Conservation (phyloP, 2,797 vertebrate genomes). For the Rhinatrema bivittatum region DNA sequence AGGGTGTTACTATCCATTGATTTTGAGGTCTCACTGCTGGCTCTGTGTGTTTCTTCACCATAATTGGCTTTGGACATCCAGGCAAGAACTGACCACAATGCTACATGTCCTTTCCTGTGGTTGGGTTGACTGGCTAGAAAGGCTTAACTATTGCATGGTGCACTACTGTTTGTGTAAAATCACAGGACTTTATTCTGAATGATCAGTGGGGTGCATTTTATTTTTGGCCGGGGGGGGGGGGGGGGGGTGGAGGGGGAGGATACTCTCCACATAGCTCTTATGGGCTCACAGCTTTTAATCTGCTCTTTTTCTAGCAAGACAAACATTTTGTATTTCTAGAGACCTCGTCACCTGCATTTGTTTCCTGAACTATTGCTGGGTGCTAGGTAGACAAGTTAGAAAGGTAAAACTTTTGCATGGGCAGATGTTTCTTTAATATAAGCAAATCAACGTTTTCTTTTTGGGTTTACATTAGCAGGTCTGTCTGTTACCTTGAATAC, state of each 20-base stretch:
- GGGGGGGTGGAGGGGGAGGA: constrained; percentile 17
- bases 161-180: constrained; percentile 24
- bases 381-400: constrained; percentile 25
- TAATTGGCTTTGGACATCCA: constrained; percentile 27
- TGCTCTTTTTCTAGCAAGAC: constrained; percentile 3
- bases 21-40: constrained; percentile 33
- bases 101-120: constrained; percentile 19
- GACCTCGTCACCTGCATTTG: constrained; percentile 16
- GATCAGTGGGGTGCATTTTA: constrained; percentile 20
- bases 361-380: constrained; percentile 8
- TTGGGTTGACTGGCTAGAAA: constrained; percentile 17
- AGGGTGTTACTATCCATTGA: constrained; percentile 40
- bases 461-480: constrained; percentile 36
- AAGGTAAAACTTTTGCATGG: constrained; percentile 25
- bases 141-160: constrained; percentile 2
- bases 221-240: constrained; percentile 21
- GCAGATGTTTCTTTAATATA: constrained; percentile 25
- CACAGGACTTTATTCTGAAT: constrained; percentile 31
- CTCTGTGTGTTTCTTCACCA: constrained; percentile 27
- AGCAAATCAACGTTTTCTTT: constrained; percentile 25
- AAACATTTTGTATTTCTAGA: constrained; percentile 1
- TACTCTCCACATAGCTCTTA: constrained; percentile 26
- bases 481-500: constrained; percentile 34
- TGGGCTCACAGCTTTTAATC: constrained; percentile 10
- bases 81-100: constrained; percentile 28